Percentiles rank a stretch among this genome's conserved stretches.
phyloP scores from a whole-genome alignment of 1,140 invertebrate species.

The Sycobia sp. region DNA sequence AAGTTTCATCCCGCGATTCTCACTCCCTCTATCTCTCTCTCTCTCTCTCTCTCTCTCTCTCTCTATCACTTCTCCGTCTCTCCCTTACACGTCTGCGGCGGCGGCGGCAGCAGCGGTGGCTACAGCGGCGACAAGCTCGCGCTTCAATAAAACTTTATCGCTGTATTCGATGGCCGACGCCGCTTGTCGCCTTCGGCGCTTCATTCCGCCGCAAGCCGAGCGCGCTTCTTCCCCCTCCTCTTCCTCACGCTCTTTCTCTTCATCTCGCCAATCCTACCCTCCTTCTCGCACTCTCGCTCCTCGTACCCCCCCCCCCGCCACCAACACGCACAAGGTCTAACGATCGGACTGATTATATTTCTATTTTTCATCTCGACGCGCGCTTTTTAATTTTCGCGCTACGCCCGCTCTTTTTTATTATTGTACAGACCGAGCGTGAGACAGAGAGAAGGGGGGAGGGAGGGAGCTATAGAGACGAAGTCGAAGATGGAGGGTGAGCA shows the following conservation, averaged over 20 bases:
- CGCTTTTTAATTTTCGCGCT: conserved; percentile 26
- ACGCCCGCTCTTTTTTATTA: conserved; percentile 20
- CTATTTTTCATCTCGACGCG: conserved; percentile 32
- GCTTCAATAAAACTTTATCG: conserved; percentile 45
- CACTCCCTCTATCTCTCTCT: no score
- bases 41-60: no score
- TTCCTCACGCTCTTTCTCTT: no score
- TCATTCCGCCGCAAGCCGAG: neutral
- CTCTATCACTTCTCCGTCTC: no score
- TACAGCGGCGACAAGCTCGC: conserved; percentile 40
- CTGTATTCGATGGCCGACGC: conserved; percentile 21
- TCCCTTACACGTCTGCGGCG: no score
- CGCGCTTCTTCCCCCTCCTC: conserved; percentile 4
- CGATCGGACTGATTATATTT: conserved; percentile 29
- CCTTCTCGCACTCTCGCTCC: no score
- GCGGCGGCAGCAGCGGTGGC: no score
- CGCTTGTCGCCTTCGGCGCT: conserved; percentile 23
- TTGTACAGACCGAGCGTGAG: no score
- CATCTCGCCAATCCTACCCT: no score
- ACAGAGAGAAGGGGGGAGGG: neutral
- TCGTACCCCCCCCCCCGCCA: neutral
- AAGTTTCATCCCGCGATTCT: conserved; percentile 38
- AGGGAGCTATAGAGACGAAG: no score
- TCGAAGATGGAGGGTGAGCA: no score
- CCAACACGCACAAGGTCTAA: no score